Evolutionary conservation across 2,113 vertebrate species (phyloP).

Genomic region (Scalopus aquaticus): DNA sequence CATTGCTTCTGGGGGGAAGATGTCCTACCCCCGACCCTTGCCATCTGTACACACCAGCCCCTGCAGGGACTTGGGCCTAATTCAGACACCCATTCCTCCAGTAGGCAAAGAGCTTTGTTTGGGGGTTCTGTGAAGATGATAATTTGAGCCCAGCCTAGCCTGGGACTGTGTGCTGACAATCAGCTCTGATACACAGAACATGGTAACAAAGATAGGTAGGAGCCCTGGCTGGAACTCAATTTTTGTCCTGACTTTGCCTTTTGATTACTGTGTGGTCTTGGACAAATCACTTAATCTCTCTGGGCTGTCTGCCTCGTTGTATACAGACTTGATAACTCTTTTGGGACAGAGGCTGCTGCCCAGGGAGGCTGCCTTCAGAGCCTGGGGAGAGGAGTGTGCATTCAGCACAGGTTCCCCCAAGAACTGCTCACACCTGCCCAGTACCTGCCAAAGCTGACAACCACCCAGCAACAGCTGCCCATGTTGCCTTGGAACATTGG

Average conservation of each 20-base stretch:
- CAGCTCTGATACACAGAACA: not conserved
- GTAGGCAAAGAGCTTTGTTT: not conserved
- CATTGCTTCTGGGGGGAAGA: not conserved
- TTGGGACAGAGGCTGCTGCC: not conserved
- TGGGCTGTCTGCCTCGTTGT: slow-evolving; percentile 13
- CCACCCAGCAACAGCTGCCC: not conserved
- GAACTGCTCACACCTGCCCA: slow-evolving; percentile 10
- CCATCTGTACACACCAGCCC: not conserved
- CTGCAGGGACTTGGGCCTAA: not conserved
- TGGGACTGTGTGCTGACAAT: not conserved
- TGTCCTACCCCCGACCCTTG: not conserved
- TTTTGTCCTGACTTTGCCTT: not conserved
- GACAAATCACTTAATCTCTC: slow-evolving; percentile 30
- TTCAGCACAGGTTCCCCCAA: slow-evolving; percentile 22
- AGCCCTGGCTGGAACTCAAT: not conserved
- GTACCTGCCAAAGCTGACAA: slow-evolving; percentile 21
- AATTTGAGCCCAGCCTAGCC: not conserved
- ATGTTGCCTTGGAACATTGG: not conserved
- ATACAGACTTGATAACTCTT: not conserved
- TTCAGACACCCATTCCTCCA: not conserved
- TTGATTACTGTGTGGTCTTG: slow-evolving; percentile 13
- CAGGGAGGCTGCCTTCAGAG: not conserved
- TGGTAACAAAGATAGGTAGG: not conserved
- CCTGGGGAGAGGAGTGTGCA: not conserved
- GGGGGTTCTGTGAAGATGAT: not conserved